A percentile compares a stretch with the other conserved stretches of the same genome.
These are phyloP conservation scores for Ypsolopha scabrella DNA, from an alignment of 2,888 invertebrate species.

Conservation along the genomic window DNA sequence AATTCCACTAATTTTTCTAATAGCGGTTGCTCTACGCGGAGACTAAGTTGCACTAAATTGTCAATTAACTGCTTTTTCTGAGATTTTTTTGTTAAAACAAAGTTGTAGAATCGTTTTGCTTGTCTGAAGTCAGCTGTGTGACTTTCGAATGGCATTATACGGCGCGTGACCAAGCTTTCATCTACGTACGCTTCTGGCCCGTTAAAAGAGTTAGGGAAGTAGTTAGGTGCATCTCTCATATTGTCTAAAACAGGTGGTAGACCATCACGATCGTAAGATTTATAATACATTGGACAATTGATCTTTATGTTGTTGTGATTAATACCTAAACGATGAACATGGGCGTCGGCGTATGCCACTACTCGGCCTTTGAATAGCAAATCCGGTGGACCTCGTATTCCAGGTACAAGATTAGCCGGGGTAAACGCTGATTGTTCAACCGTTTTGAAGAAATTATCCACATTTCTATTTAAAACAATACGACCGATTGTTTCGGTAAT, in stretches of 20 bases:
- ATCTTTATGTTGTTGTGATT: slow-evolving; percentile 38
- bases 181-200: slow-evolving; percentile 80
- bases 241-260: slow-evolving; percentile 78
- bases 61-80: background rate
- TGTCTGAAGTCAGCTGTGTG: background rate
- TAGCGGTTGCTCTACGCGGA: background rate
- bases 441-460: slow-evolving; percentile 32
- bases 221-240: slow-evolving; percentile 90
- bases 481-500: slow-evolving; percentile 31
- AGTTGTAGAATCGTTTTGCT: background rate
- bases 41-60: background rate
- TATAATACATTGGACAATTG: slow-evolving; percentile 32
- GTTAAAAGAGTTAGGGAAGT: slow-evolving; percentile 92
- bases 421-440: slow-evolving; percentile 34
- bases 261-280: slow-evolving; percentile 52
- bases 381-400: slow-evolving; percentile 43
- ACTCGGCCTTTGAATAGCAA: slow-evolving; percentile 30
- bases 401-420: slow-evolving; percentile 45
- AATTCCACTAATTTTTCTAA: background rate
- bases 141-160: no score
- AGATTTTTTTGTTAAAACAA: background rate
- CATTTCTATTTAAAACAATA: slow-evolving; percentile 28
- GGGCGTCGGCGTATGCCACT: slow-evolving; percentile 34
- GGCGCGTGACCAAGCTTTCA: slow-evolving; percentile 20
- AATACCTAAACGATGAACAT: slow-evolving; percentile 33